A percentile compares a stretch with the other conserved stretches of the same genome.
These are phyloP conservation scores for Pantherophis guttatus DNA, from an alignment of 2,113 vertebrate genomes.

Conservation along the genomic window DNA sequence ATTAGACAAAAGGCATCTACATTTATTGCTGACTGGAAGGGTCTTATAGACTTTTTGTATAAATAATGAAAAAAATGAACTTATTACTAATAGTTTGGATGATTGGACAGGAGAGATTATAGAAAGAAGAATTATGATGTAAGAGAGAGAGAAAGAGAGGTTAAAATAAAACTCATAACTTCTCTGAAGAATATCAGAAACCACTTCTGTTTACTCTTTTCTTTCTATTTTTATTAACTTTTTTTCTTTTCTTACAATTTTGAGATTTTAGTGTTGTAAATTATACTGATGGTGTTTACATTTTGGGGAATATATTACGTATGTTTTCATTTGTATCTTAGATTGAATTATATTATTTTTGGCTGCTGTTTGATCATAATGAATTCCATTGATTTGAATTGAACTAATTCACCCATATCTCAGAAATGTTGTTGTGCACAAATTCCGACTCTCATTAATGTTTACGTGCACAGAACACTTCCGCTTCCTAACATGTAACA, in stretches of 20 bases:
- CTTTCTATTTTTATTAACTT: not conserved
- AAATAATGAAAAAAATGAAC: no score
- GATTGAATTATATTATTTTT: not conserved
- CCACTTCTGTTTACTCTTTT: not conserved
- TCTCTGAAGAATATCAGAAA: not conserved
- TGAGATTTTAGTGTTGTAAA: not conserved
- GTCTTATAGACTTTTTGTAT: no score
- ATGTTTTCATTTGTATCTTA: not conserved
- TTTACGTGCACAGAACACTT: not conserved
- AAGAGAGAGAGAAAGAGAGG: not conserved
- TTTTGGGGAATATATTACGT: not conserved
- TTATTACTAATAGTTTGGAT: not conserved
- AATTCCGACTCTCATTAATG: not conserved
- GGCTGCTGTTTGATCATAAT: not conserved
- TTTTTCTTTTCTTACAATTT: not conserved
- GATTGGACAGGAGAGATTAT: not conserved
- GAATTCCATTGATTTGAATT: not conserved
- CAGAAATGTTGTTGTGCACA: not conserved
- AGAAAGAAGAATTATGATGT: not conserved
- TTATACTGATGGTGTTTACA: not conserved
- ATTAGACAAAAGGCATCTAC: no score
- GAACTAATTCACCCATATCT: not conserved
- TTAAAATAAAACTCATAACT: not conserved
- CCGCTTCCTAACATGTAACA: not conserved
- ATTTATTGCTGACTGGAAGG: no score